Conservation (phyloP, 2,797 vertebrate genomes). For the Melanotaenia boesemani region DNA sequence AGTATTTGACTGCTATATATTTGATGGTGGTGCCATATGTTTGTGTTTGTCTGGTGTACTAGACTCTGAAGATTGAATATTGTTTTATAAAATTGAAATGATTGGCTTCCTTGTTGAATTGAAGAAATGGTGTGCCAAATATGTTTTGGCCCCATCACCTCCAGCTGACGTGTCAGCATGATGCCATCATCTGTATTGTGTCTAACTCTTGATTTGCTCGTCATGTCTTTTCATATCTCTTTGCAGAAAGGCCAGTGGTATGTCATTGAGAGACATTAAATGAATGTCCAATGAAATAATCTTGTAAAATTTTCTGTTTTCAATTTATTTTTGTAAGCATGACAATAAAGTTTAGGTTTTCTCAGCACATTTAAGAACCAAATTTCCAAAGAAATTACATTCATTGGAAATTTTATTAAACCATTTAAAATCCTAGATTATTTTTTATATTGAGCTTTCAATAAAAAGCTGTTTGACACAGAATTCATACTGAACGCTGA, state of each 20-base stretch:
- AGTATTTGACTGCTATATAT: conserved; percentile 25
- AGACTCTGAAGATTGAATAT: neutral
- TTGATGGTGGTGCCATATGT: conserved; percentile 42
- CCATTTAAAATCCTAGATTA: conserved; percentile 22
- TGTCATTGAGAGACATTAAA: conserved; percentile 23
- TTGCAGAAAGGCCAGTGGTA: conserved; percentile 24
- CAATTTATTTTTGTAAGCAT: conserved; percentile 68
- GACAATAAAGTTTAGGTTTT: conserved; percentile 39
- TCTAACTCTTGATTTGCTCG: conserved; percentile 5
- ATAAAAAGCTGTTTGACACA: conserved; percentile 46
- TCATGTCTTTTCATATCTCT: conserved; percentile 10
- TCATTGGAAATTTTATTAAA: conserved; percentile 19
- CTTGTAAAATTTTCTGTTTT: conserved; percentile 31
- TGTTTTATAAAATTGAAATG: neutral
- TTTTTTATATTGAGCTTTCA: conserved; percentile 38
- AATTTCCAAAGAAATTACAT: conserved; percentile 17
- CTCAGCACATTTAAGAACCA: conserved; percentile 29
- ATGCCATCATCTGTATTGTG: conserved; percentile 11
- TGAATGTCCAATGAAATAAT: conserved; percentile 31
- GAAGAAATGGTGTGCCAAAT: neutral
- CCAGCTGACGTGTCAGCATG: conserved; percentile 2
- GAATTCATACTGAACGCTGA: conserved; percentile 10
- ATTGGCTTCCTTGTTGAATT: neutral
- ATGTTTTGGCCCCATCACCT: neutral
- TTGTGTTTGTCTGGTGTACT: neutral